phyloP scores from a whole-genome alignment of 2,797 vertebrate genomes.

The Oreochromis mossambicus region DNA sequence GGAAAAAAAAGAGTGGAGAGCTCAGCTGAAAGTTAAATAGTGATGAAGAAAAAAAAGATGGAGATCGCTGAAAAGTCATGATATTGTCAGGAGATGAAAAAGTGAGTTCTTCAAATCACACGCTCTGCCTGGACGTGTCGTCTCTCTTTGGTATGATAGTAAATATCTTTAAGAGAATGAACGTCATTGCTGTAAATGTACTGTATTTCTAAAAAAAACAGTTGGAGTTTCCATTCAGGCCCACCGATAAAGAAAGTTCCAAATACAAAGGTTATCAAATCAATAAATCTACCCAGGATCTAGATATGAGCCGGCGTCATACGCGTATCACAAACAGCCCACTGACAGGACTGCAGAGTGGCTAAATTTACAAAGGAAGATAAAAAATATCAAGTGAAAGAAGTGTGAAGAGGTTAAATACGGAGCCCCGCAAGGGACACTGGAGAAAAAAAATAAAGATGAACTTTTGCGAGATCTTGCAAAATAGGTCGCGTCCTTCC shows the following conservation, averaged over 20 bases:
- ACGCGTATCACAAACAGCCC: not conserved
- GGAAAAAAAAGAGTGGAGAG: not conserved
- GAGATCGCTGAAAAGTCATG: not conserved
- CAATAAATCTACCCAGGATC: not conserved
- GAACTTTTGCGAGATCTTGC: fast-evolving
- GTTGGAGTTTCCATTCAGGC: not conserved
- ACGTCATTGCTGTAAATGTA: fast-evolving
- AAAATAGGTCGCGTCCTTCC: not conserved
- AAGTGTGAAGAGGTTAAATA: not conserved
- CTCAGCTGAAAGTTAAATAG: not conserved
- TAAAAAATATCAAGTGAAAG: not conserved
- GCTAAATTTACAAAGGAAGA: not conserved
- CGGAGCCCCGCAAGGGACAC: not conserved
- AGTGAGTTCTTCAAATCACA: not conserved
- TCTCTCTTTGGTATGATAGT: fast-evolving
- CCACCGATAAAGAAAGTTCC: not conserved
- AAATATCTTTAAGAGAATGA: not conserved
- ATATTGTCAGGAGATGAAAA: not conserved
- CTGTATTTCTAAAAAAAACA: not conserved
- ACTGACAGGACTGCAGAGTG: not conserved
- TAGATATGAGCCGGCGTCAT: not conserved
- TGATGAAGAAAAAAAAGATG: not conserved
- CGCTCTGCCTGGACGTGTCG: not conserved
- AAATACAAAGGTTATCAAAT: not conserved
- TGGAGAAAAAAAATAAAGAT: fast-evolving